A percentile compares a stretch with the other conserved stretches of the same genome.
Conservation (phyloP, 2,797 vertebrate species). For the Anableps anableps region DNA sequence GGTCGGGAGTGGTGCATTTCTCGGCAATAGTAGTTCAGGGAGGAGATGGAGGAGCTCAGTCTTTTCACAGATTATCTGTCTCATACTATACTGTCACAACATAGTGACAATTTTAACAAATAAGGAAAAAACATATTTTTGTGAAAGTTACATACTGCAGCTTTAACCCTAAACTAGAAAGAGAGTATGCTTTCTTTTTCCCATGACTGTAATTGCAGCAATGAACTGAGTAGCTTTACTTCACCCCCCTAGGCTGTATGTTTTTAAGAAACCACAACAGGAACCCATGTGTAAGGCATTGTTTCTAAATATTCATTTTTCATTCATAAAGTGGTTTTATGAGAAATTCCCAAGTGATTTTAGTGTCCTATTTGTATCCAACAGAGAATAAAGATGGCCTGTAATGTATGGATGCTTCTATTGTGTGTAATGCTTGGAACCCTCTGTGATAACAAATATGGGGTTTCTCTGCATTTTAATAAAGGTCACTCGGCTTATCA, state of each 20-base stretch:
- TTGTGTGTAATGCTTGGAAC: conserved; percentile 50
- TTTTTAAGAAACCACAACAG: conserved; percentile 23
- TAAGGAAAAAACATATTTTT: too few relatives aligned
- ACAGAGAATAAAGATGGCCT: conserved; percentile 40
- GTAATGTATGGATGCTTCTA: conserved; percentile 64
- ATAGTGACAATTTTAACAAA: too few relatives aligned
- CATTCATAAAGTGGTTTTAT: conserved; percentile 42
- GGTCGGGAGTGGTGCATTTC: too few relatives aligned
- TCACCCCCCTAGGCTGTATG: conserved; percentile 7
- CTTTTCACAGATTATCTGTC: too few relatives aligned
- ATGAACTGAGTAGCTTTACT: conserved; percentile 9
- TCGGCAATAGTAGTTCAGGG: too few relatives aligned
- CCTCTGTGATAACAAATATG: conserved; percentile 66
- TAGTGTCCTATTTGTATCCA: conserved; percentile 41
- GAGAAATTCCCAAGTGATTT: conserved; percentile 35
- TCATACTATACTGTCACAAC: too few relatives aligned
- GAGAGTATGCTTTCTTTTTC: background rate
- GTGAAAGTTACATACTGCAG: too few relatives aligned
- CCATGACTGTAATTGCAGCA: background rate
- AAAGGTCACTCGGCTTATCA: conserved; percentile 81
- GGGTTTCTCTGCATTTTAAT: conserved; percentile 75
- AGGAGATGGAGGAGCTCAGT: too few relatives aligned
- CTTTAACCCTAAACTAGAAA: background rate
- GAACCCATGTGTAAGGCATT: conserved; percentile 24
- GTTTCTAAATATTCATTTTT: conserved; percentile 36